Base-by-base conservation (phyloP, 1,140 invertebrate species). In the Drosophila oshimai region DNA sequence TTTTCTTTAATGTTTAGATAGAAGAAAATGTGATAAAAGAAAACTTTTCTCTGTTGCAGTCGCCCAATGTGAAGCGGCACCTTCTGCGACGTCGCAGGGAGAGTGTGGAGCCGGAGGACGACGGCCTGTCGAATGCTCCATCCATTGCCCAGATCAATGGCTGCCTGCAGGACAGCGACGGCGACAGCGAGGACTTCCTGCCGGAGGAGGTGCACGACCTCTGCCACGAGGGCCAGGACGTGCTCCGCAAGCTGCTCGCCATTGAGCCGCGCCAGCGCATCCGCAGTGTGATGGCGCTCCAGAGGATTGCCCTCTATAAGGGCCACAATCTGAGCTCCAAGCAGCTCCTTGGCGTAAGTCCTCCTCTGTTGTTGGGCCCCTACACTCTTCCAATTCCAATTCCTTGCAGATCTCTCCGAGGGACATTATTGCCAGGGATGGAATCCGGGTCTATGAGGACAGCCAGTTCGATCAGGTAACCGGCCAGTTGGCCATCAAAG, bases 231-330 rank as follows among this genome's bases (percentile, higher is more conserved):
- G 89, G 86, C 0, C 87, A 72, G 47, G 92, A 92, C 78, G 75
- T 93, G 10, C 51, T 93, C 5, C 45, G 74, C 20, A 87, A 92
- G 28, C 74, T 93, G 6, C 72, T 93, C 3, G 86, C 91, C 42
- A 34, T 90, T 1, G 89, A 92, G 24, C 91, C 92, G 7, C 67
- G 69, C 1, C 77, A 90, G 50, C 84, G 93, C 22, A 77, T 93
- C 4, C 89, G 89, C 20, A 92, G 92, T 12, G 65, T 93, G 20
- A 83, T 92, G 58, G 81, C 90, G 0, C 73, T 93, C 12, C 86
- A 92, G 54, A 90, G 86, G 26, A 92, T 92, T 4, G 91, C 92
- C 12, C 92, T 93, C 41, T 93, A 91, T 69, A 92, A 92, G 71
- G 89, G 90, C 41, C 93, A 92, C 61, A 91, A 91, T 28, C 34